phyloP scores from a whole-genome alignment of 2,797 vertebrate genomes.

The Dromococcyx pavoninus region DNA sequence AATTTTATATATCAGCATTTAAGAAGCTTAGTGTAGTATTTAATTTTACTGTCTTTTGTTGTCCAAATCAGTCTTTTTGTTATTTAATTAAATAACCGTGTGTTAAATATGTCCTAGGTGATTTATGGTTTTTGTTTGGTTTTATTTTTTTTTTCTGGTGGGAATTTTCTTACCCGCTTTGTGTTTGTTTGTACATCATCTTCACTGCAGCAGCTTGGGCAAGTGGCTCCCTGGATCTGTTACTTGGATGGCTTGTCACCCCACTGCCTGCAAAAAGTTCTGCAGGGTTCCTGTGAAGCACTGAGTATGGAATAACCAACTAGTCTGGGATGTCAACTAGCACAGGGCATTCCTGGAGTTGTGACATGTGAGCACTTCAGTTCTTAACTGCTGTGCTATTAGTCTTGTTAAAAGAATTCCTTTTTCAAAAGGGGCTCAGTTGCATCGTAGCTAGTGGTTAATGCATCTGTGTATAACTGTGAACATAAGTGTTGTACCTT shows the following conservation, averaged over 20 bases:
- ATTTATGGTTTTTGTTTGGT: not conserved
- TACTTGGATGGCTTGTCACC: not conserved
- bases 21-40: constrained; percentile 3
- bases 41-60: constrained; percentile 7
- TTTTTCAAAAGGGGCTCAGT: constrained; percentile 10
- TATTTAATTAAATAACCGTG: constrained; percentile 3
- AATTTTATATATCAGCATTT: not conserved
- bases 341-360: not conserved
- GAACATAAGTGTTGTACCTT: constrained; percentile 69
- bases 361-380: not conserved
- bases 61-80: not conserved
- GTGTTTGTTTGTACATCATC: constrained; percentile 29
- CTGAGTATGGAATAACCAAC: not conserved
- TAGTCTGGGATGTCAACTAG: not conserved
- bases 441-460: not conserved
- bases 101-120: not conserved
- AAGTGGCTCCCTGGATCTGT: not conserved
- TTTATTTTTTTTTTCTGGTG: not conserved
- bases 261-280: not conserved
- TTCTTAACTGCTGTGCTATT: not conserved
- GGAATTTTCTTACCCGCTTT: not conserved
- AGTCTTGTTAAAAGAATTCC: not conserved
- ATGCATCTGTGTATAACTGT: constrained; percentile 49
- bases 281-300: not conserved
- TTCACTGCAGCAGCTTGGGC: not conserved